Evolutionary conservation across 2,113 vertebrate species (phyloP).

Genomic region (Sander lucioperca): DNA sequence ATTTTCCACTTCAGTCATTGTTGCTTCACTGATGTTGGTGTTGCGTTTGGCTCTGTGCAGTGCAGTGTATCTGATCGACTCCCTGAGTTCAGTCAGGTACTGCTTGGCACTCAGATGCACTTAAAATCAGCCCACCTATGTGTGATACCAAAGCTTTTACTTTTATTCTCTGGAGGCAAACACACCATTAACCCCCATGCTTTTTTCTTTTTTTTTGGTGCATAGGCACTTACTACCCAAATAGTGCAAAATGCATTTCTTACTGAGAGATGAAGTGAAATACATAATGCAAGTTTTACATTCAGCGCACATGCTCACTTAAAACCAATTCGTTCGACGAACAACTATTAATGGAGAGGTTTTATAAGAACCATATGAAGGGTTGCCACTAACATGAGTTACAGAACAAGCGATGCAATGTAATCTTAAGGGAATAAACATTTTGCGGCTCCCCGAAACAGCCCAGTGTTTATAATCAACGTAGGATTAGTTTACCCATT

Average conservation of each 20-base stretch:
- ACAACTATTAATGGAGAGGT: conserved; percentile 11
- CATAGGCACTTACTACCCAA: conserved; percentile 56
- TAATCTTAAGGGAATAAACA: conserved; percentile 27
- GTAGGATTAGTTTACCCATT: conserved; percentile 50
- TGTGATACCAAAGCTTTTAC: conserved; percentile 70
- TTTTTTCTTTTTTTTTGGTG: conserved; percentile 17
- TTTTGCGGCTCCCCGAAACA: background rate
- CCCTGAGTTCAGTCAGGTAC: conserved; percentile 12
- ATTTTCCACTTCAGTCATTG: conserved; percentile 8
- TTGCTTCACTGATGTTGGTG: background rate
- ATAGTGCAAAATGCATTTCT: conserved; percentile 47
- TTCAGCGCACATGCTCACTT: conserved; percentile 2
- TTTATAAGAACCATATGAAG: conserved; percentile 8
- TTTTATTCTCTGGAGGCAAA: conserved; percentile 50
- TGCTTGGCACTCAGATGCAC: conserved; percentile 56
- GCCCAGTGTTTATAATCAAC: conserved; percentile 44
- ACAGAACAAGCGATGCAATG: conserved; percentile 1
- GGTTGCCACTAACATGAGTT: conserved; percentile 16
- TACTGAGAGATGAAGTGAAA: conserved; percentile 19
- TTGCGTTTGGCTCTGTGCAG: background rate
- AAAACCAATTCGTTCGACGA: conserved; percentile 1
- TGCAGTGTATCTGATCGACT: conserved; percentile 9
- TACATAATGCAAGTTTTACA: conserved; percentile 40
- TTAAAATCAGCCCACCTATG: conserved; percentile 54
- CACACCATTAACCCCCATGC: conserved; percentile 66